A percentile compares a stretch with the other conserved stretches of the same genome.
Conservation (phyloP, 2,888 invertebrate species). For the Patella depressa region DNA sequence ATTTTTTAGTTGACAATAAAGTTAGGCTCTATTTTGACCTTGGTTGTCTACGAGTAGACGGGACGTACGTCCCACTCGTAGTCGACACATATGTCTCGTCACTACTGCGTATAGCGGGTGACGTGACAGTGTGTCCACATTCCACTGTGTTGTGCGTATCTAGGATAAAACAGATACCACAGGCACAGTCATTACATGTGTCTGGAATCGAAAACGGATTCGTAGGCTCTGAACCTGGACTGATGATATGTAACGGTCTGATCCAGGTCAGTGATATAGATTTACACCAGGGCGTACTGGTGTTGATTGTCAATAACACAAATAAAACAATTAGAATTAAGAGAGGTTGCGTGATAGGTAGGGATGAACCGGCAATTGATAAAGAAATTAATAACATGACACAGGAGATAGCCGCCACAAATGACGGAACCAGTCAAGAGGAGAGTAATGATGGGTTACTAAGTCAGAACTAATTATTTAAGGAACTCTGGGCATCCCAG, state of each 20-base stretch:
- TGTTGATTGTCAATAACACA: neutral
- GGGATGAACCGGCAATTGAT: neutral
- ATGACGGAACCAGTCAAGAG: too few species aligned
- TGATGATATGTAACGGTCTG: neutral
- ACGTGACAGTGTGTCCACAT: neutral
- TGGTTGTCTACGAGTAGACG: neutral
- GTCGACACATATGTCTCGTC: neutral
- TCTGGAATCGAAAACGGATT: neutral
- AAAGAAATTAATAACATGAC: too few species aligned
- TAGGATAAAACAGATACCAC: too few species aligned
- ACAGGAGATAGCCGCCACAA: too few species aligned
- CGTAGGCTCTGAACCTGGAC: neutral
- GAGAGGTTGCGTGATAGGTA: constrained; percentile 14
- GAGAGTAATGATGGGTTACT: too few species aligned
- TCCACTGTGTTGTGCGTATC: too few species aligned
- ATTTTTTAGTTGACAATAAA: neutral
- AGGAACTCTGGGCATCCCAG: too few species aligned
- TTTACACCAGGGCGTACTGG: neutral
- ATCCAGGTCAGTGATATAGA: neutral
- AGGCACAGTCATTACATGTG: too few species aligned
- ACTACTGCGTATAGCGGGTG: neutral
- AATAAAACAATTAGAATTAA: constrained; percentile 8
- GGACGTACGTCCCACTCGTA: neutral
- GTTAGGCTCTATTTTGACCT: neutral
- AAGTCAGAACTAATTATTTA: too few species aligned